Conservation (phyloP, 2,113 vertebrate species). For the Catharus fuscescens region DNA sequence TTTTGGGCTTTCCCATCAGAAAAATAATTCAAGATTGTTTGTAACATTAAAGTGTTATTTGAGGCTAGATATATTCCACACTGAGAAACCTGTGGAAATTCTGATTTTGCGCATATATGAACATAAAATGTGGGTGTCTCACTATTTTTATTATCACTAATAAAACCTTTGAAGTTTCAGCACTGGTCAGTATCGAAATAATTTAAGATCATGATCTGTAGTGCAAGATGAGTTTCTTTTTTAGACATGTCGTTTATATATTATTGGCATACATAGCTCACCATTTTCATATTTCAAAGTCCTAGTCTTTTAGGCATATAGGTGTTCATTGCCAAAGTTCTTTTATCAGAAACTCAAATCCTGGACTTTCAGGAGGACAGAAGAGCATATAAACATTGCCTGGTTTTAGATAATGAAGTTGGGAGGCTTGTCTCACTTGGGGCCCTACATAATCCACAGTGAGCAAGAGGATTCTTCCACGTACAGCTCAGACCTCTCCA, state of each 20-base stretch:
- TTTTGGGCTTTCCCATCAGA: background rate
- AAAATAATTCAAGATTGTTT: background rate
- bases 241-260: background rate
- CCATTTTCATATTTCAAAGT: background rate
- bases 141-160: background rate
- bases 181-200: background rate
- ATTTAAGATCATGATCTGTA: rapidly evolving
- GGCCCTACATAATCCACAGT: background rate
- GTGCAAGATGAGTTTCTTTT: background rate
- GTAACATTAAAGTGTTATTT: background rate
- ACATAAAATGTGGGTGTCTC: background rate
- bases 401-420: background rate
- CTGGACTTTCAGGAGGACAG: background rate
- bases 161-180: background rate
- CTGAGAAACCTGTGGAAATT: background rate
- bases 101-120: background rate
- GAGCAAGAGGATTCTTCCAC: background rate
- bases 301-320: rapidly evolving
- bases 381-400: background rate
- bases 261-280: background rate
- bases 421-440: background rate
- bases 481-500: background rate
- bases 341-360: background rate
- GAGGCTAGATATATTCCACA: background rate
- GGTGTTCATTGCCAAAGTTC: background rate